A percentile compares a stretch with the other conserved stretches of the same genome.
phyloP scores from a whole-genome alignment of 1,140 invertebrate genomes.

The Drosophila watanabei region DNA sequence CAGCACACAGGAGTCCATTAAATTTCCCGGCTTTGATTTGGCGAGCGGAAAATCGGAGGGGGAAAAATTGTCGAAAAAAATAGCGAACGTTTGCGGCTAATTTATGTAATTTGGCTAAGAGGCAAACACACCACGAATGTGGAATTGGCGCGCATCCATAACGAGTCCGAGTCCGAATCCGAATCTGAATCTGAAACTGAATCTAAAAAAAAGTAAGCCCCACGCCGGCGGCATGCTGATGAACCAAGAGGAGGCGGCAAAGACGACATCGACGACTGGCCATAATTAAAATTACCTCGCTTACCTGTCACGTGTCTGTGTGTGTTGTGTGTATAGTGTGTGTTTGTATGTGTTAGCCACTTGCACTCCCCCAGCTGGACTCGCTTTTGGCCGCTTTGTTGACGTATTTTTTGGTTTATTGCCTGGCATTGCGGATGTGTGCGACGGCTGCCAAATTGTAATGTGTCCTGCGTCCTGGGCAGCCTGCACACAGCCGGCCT shows the following conservation, averaged over 20 bases:
- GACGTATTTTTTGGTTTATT: slow-evolving; percentile 84
- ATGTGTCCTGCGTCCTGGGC: slow-evolving; percentile 41
- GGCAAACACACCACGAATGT: slow-evolving; percentile 53
- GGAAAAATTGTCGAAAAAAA: not conserved
- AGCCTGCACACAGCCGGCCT: not conserved
- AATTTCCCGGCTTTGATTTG: slow-evolving; percentile 76
- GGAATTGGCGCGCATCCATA: slow-evolving; percentile 78
- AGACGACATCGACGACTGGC: slow-evolving; percentile 60
- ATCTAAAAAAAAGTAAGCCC: not conserved
- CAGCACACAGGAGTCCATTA: slow-evolving; percentile 80
- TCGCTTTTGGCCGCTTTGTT: slow-evolving; percentile 79
- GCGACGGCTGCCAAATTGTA: slow-evolving; percentile 60
- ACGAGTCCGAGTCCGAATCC: slow-evolving; percentile 18
- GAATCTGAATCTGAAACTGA: not conserved
- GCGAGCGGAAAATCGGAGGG: slow-evolving; percentile 29
- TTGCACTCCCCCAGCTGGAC: slow-evolving; percentile 8
- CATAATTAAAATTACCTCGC: slow-evolving; percentile 85
- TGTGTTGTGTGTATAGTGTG: slow-evolving; percentile 14
- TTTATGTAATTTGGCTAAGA: slow-evolving; percentile 84
- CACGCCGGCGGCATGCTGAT: slow-evolving; percentile 68
- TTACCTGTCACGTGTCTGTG: slow-evolving; percentile 63
- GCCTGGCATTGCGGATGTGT: slow-evolving; percentile 82
- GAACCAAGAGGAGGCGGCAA: slow-evolving; percentile 51
- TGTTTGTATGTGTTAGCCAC: not conserved
- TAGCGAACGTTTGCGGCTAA: slow-evolving; percentile 61